Percentiles rank a stretch among this genome's conserved stretches.
Conservation (phyloP, 92 coral and sea anemone species). For the Actinernus sp. region DNA sequence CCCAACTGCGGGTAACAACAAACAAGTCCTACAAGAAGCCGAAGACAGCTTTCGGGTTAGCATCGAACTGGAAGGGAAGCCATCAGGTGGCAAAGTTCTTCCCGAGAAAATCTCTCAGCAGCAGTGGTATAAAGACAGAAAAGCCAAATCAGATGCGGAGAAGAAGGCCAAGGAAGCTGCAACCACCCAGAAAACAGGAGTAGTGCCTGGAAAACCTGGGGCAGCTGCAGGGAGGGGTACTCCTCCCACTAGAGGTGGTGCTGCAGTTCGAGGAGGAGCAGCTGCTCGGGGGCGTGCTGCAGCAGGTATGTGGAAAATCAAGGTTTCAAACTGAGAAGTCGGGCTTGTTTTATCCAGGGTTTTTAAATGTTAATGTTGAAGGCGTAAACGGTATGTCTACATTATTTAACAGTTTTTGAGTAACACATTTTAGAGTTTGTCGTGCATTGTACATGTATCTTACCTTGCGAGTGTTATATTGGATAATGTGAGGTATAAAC, state of each 20-base stretch:
- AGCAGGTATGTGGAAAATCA: too few species aligned
- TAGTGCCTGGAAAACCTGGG: conserved; percentile 28
- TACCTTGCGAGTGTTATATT: too few species aligned
- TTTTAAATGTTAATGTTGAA: too few species aligned
- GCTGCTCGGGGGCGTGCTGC: conserved; percentile 19
- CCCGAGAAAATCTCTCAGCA: conserved; percentile 76
- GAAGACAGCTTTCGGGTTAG: conserved; percentile 88
- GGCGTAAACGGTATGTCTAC: too few species aligned
- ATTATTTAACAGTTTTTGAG: too few species aligned
- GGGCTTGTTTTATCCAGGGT: too few species aligned
- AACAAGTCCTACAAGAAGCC: conserved; percentile 72
- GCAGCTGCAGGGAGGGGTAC: conserved; percentile 45
- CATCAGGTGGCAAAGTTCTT: conserved; percentile 68
- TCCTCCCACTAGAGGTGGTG: conserved; percentile 45
- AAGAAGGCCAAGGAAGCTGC: conserved; percentile 35
- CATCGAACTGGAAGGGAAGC: conserved; percentile 85
- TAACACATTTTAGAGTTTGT: too few species aligned
- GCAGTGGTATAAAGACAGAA: conserved; percentile 87
- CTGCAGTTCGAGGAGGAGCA: conserved; percentile 32
- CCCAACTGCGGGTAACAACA: conserved; percentile 53
- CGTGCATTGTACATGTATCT: too few species aligned
- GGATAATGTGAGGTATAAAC: too few species aligned
- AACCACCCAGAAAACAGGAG: conserved; percentile 38
- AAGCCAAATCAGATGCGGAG: conserved; percentile 54
- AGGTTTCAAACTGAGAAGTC: too few species aligned